Evolutionary conservation across 1,140 invertebrate species (phyloP), one percentile per base, ranked within the genome.

Genomic region (Lerema accius): DNA sequence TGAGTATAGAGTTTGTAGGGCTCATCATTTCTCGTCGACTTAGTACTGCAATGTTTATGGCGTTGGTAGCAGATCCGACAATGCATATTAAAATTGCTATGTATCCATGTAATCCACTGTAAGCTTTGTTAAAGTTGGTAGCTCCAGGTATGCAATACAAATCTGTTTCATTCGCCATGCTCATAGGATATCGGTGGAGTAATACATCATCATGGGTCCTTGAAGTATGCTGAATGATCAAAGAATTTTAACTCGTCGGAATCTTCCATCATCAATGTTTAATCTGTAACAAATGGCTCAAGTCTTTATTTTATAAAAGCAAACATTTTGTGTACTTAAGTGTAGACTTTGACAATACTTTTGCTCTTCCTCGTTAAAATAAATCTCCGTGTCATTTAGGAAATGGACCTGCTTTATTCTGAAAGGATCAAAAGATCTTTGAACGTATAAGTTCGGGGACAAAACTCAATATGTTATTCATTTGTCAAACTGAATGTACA

Each of bases 11-110:
- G 85, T 98, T 98, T 1, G 96, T 97, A 0, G 97, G 94, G 4
- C 95, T 96, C 43, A 92, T 90, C 97, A 99, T 98, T 78, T 98
- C 96, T 3, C 95, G 92, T 5, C 97, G 93, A 0, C 97, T 98
- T 14, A 99, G 91, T 3, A 99, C 97, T n/a, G 96, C 95, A 35
- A 99, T 98, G 89, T 99, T 99, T 56, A 99, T 93, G 0, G 96
- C 93, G 83, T 99, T 99, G 43, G 97, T 96, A 10, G 98, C 93
- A 2, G 97, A 96, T 37, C 98, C 98, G 75, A 98, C 96, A 13
- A 96, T 92, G 85, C 98, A 99, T 37, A 99, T 96, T 43, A 90
- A 80, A 42, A 92, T 77, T 19, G 89, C 89, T 11, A 92, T 86
- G 68, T 91, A 92, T n/a, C 90, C 91, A 63, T 92, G 91, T n/a